Evolutionary conservation across 2,888 invertebrate species (phyloP).

Genomic region (Drosophila mettleri): DNA sequence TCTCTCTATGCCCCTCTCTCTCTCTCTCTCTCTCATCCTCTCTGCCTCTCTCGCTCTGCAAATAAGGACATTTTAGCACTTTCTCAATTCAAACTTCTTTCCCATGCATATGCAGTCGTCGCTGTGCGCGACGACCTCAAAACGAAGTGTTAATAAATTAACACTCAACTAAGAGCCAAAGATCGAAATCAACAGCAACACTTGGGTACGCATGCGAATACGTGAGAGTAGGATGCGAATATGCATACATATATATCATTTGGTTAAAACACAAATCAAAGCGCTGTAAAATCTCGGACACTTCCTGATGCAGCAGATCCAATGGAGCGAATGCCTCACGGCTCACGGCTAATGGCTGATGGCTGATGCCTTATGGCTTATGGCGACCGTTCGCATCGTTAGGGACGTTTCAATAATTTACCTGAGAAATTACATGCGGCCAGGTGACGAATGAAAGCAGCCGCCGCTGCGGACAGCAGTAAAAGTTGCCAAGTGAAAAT

Average conservation of each 20-base stretch:
- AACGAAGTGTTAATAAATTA: constrained; percentile 56
- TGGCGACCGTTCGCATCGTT: constrained; percentile 40
- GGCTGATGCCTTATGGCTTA: neutral
- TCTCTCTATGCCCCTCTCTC: neutral
- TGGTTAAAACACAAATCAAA: constrained; percentile 58
- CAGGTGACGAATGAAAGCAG: constrained; percentile 78
- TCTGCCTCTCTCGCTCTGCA: too few species aligned
- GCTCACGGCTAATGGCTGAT: constrained; percentile 4
- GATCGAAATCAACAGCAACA: constrained; percentile 45
- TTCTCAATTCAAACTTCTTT: constrained; percentile 11
- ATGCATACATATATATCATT: constrained; percentile 44
- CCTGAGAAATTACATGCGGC: constrained; percentile 58
- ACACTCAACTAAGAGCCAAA: constrained; percentile 37
- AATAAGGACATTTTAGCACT: constrained; percentile 17
- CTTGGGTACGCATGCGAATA: constrained; percentile 15
- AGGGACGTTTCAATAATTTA: constrained; percentile 67
- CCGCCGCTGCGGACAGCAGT: constrained; percentile 63
- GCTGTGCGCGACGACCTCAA: constrained; percentile 22
- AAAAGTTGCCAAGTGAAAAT: constrained; percentile 77
- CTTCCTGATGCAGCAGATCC: constrained; percentile 51
- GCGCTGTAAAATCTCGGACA: constrained; percentile 44
- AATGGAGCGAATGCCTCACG: constrained; percentile 11
- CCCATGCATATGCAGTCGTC: constrained; percentile 1
- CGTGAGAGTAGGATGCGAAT: constrained; percentile 1
- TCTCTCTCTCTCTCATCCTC: neutral